Conservation (phyloP, 2,113 vertebrate species). For the Sapajus apella region DNA sequence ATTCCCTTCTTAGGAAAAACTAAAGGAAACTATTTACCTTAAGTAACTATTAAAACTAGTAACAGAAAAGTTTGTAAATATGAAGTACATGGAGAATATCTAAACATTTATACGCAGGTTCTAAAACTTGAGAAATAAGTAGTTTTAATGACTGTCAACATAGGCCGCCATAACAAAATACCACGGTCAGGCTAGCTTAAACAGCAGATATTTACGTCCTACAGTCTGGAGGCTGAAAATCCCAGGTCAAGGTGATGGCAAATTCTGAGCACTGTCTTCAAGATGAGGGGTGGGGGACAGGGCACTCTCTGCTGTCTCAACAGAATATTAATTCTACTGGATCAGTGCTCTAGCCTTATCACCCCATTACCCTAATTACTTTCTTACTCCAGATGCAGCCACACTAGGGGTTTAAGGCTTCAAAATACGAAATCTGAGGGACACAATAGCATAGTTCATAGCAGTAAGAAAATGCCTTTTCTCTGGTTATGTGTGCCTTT, state of each 20-base stretch:
- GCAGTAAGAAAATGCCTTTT: neutral
- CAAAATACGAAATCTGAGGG: rapidly evolving
- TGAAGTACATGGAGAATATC: neutral
- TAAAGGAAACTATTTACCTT: neutral
- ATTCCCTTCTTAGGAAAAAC: neutral
- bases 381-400: neutral
- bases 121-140: neutral
- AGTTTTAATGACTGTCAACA: neutral
- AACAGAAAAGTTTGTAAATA: neutral
- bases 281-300: neutral
- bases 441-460: neutral
- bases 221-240: neutral
- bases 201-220: neutral
- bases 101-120: neutral
- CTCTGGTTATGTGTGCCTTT: neutral
- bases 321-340: neutral
- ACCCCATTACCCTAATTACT: neutral
- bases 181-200: rapidly evolving
- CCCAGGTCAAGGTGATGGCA: neutral
- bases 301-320: neutral
- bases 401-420: neutral
- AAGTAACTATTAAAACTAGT: neutral
- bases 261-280: neutral
- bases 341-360: neutral
- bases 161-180: neutral